Evolutionary conservation across 1,140 invertebrate genomes (phyloP).

Genomic region (Bilobella aurantiaca): DNA sequence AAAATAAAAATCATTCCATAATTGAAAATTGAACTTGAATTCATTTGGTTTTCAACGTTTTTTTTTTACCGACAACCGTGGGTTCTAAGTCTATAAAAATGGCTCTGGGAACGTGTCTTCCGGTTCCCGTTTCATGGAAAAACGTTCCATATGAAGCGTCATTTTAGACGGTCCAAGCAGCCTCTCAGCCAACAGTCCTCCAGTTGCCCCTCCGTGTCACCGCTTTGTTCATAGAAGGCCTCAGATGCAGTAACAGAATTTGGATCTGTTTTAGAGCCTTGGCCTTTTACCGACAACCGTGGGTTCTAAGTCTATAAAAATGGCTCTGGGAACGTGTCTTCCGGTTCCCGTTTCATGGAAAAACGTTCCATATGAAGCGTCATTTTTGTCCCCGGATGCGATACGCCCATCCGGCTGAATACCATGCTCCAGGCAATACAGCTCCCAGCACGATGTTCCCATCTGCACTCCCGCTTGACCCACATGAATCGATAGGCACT

Average conservation of each 20-base stretch:
- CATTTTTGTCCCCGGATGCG: slow-evolving; percentile 55
- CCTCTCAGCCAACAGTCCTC: not conserved
- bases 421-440: slow-evolving; percentile 81
- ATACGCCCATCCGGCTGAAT: slow-evolving; percentile 69
- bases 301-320: slow-evolving; percentile 77
- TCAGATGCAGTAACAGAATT: not conserved
- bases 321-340: slow-evolving; percentile 72
- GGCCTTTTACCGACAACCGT: slow-evolving; percentile 62
- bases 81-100: slow-evolving; percentile 79
- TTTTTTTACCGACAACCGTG: slow-evolving; percentile 61
- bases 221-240: not conserved
- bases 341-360: slow-evolving; percentile 79
- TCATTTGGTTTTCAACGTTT: not conserved
- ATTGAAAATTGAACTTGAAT: not conserved
- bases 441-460: slow-evolving; percentile 74
- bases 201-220: not conserved
- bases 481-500: slow-evolving; percentile 77
- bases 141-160: slow-evolving; percentile 80
- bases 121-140: slow-evolving; percentile 77
- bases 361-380: slow-evolving; percentile 78
- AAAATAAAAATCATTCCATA: not conserved
- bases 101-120: slow-evolving; percentile 73
- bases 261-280: too few species aligned
- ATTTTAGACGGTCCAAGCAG: not conserved
- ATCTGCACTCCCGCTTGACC: slow-evolving; percentile 70